phyloP scores from a whole-genome alignment of 2,113 vertebrate genomes.

The Cricetomys ansorgei region DNA sequence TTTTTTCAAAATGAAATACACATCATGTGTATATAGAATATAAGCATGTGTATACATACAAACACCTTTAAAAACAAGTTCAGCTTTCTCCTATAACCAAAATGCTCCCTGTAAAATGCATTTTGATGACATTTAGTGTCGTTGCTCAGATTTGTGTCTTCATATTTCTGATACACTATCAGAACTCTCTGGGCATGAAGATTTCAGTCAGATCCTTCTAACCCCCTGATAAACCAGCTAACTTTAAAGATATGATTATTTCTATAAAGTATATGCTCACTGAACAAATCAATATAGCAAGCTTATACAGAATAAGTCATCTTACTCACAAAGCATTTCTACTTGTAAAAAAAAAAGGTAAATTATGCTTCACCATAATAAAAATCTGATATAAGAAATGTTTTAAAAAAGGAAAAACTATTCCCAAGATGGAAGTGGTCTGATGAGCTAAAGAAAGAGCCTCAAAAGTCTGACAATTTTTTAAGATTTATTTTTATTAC shows the following conservation, averaged over 20 bases:
- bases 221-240: not conserved
- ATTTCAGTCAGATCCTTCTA: not conserved
- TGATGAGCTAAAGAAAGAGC: not conserved
- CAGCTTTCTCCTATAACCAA: not conserved
- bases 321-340: not conserved
- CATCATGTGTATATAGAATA: not conserved
- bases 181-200: not conserved
- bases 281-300: not conserved
- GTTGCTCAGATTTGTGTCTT: not conserved
- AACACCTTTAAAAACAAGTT: not conserved
- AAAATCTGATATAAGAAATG: not conserved
- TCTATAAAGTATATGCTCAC: not conserved
- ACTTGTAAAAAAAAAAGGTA: not conserved
- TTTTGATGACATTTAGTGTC: not conserved
- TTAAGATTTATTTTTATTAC: not conserved
- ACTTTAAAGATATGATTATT: not conserved
- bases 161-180: not conserved
- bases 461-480: not conserved
- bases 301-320: not conserved
- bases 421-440: not conserved
- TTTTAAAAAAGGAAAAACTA: not conserved
- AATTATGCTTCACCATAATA: not conserved
- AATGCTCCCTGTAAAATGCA: not conserved
- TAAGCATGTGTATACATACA: not conserved
- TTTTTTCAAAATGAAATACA: not conserved